Evolutionary conservation across 1,140 invertebrate genomes (phyloP).

Genomic region (Pseudachorutes palmiensis): DNA sequence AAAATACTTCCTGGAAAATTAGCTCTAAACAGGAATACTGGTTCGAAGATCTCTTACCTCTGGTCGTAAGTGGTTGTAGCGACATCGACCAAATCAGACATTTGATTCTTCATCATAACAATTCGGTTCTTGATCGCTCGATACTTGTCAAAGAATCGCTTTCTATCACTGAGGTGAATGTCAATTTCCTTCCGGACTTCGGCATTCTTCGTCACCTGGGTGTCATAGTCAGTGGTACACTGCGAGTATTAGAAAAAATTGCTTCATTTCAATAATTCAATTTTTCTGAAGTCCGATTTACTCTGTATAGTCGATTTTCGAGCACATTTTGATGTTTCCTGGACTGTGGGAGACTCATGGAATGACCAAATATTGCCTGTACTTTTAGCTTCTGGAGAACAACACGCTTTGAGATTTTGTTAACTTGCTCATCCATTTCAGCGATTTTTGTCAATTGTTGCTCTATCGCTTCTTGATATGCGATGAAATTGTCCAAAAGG

Average conservation of each 20-base stretch:
- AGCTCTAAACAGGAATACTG: not conserved
- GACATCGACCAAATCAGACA: constrained; percentile 28
- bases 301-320: constrained; percentile 34
- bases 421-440: constrained; percentile 35
- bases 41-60: constrained; percentile 16
- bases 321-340: constrained; percentile 20
- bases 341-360: constrained; percentile 24
- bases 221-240: constrained; percentile 28
- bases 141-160: constrained; percentile 19
- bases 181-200: constrained; percentile 26
- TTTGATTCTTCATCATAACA: constrained; percentile 24
- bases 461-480: constrained; percentile 21
- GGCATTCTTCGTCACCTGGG: constrained; percentile 23
- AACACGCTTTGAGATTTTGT: constrained; percentile 27
- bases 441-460: constrained; percentile 13
- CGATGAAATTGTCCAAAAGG: constrained; percentile 19
- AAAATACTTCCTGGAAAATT: not conserved
- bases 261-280: not conserved
- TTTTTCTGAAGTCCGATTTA: too few species aligned
- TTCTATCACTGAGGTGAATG: constrained; percentile 29
- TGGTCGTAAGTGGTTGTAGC: constrained; percentile 26
- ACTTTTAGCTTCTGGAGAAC: constrained; percentile 29
- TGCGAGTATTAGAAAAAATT: not conserved
- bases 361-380: constrained; percentile 29
- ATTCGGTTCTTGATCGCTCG: constrained; percentile 19